phyloP scores from a whole-genome alignment of 1,140 invertebrate genomes.

The Drosophila repletoides region DNA sequence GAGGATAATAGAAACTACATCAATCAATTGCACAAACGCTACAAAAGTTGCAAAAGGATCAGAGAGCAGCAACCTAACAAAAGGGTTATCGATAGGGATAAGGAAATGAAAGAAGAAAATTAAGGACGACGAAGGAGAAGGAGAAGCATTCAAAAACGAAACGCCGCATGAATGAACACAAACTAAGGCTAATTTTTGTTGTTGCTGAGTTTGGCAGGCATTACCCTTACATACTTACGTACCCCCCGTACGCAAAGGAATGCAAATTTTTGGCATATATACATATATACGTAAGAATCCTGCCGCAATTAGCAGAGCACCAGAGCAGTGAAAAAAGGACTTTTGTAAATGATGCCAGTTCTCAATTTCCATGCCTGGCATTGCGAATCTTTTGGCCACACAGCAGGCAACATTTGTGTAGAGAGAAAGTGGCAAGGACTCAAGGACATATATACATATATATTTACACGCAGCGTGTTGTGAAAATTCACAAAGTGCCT shows the following conservation, averaged over 20 bases:
- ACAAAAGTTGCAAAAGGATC: slow-evolving; percentile 24
- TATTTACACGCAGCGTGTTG: slow-evolving; percentile 19
- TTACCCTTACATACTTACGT: slow-evolving; percentile 1
- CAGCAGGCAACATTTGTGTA: slow-evolving; percentile 45
- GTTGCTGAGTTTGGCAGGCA: background rate
- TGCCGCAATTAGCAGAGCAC: slow-evolving; percentile 43
- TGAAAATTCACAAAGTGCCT: slow-evolving; percentile 5
- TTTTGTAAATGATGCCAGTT: slow-evolving; percentile 45
- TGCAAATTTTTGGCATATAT: slow-evolving; percentile 67
- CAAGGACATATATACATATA: slow-evolving; percentile 47
- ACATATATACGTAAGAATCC: slow-evolving; percentile 22
- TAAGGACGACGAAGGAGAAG: too few species aligned
- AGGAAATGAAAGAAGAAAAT: slow-evolving; percentile 5
- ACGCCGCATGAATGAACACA: slow-evolving; percentile 48
- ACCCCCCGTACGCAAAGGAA: slow-evolving; percentile 50
- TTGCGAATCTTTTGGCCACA: slow-evolving; percentile 48
- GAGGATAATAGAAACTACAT: slow-evolving; percentile 7
- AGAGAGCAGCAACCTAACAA: slow-evolving; percentile 24
- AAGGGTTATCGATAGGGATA: slow-evolving; percentile 35
- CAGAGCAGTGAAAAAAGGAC: background rate
- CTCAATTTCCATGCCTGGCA: slow-evolving; percentile 39
- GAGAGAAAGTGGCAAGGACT: slow-evolving; percentile 25
- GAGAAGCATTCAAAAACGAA: slow-evolving; percentile 11
- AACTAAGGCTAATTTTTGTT: slow-evolving; percentile 36
- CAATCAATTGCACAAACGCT: slow-evolving; percentile 14